Base-by-base conservation (phyloP, 53 echinoderm and acorn worm species). In the Patiria pectinifera region DNA sequence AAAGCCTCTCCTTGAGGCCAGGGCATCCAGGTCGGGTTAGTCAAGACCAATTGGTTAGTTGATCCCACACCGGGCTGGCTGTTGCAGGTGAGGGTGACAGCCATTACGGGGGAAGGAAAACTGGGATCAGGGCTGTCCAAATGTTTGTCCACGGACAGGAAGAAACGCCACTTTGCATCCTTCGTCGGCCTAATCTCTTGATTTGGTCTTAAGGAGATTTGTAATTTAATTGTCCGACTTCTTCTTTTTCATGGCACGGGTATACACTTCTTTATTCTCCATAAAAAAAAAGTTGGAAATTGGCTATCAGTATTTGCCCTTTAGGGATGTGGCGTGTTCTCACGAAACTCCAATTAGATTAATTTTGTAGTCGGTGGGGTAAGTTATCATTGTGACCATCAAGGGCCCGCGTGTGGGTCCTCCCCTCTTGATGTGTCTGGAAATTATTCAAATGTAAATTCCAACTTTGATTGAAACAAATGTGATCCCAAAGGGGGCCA, bases 201-300 rank as follows among this genome's bases (percentile, higher is more conserved):
- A 87, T 77, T 59, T 87, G 76, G 87, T 87, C 87, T 87, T 74
- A 49, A 87, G 87, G 35, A 87, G 76, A 74, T 76, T 78, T 18
- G 76, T 87, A 87, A 87, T 87, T 87, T 87, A 87, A 87, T 87
- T 87, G 87, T 87, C 87, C 87, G 35, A 19, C 87, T 78, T 62
- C 77, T 78, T 62, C 22, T 74, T 4, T 13, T 16, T 22, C 48
- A 59, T 87, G 59, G 87, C 78, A 60, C n/a, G 58, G 21, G 59
- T 58, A 78, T 35, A 53, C 60, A 59, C 26, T 86, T 74, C 48
- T 46, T 47, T 48, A 9, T 18, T 79, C 10, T 79, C 19, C 77
- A 76, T 43, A 6, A 6, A 2, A 24, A 5, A 85, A 85, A 70
- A 44, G 22, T 86, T 87, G 87, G 87, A 87, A 87, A 78, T 87